A percentile compares a stretch with the other conserved stretches of the same genome.
Conservation (phyloP, 2,888 invertebrate genomes). For the Lagria hirta region DNA sequence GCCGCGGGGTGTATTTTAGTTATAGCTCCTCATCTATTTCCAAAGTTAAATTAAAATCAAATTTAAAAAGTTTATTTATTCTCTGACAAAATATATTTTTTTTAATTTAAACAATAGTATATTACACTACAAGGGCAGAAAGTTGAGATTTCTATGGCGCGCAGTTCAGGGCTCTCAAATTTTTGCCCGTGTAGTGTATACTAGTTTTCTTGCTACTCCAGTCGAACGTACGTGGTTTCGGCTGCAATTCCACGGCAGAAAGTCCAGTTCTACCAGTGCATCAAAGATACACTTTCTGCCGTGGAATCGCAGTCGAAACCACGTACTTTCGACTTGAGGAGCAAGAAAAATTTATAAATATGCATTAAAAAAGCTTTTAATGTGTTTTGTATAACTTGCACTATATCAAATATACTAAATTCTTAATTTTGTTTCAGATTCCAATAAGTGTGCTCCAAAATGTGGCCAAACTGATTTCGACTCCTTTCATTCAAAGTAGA, state of each 20-base stretch:
- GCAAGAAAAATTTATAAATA: neutral
- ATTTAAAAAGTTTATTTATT: neutral
- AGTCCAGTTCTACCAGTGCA: neutral
- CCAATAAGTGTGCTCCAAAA: conserved; percentile 50
- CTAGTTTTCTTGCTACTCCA: no score
- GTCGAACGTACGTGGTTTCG: no score
- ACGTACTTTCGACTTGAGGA: neutral
- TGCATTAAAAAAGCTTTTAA: neutral
- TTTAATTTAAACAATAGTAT: neutral
- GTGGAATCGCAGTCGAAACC: no score
- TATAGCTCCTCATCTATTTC: no score
- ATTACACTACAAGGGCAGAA: no score
- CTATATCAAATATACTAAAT: neutral
- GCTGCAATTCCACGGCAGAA: no score
- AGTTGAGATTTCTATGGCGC: no score
- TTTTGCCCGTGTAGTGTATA: no score
- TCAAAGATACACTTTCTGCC: no score
- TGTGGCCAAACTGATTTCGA: conserved; percentile 48
- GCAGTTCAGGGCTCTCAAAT: no score
- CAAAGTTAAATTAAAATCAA: no score
- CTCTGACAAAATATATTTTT: neutral
- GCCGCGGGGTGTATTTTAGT: no score
- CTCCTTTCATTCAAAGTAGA: conserved; percentile 44
- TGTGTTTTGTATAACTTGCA: neutral
- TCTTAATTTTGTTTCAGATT: conserved; percentile 43